Conservation (phyloP, 2,113 vertebrate species). For the Cathartes aura region DNA sequence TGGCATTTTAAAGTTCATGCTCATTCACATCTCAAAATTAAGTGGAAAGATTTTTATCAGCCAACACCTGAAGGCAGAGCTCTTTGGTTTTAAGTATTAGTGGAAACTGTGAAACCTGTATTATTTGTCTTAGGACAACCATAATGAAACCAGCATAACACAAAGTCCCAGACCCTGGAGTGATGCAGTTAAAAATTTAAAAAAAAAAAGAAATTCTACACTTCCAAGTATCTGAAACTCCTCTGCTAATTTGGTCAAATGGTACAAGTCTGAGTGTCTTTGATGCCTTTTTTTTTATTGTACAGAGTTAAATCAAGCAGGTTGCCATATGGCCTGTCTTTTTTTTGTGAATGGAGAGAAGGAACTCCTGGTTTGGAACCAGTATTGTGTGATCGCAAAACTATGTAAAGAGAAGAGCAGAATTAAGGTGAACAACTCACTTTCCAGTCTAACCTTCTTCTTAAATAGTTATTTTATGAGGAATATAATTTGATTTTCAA, state of each 20-base stretch:
- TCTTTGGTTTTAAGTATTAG: not conserved
- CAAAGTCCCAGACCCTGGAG: not conserved
- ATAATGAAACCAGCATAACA: not conserved
- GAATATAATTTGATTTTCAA: not conserved
- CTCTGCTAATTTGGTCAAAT: not conserved
- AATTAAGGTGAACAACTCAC: not conserved
- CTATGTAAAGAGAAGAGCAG: not conserved
- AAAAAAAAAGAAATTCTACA: not conserved
- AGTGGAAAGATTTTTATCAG: not conserved
- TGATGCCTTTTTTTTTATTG: not conserved
- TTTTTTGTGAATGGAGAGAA: not conserved
- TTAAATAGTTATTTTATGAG: not conserved
- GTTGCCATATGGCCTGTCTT: not conserved
- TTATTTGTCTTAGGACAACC: not conserved
- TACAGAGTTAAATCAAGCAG: not conserved
- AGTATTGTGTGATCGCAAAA: rapidly evolving
- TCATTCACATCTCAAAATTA: not conserved
- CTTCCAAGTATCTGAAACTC: not conserved
- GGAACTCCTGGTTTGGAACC: not conserved
- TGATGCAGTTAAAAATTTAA: not conserved
- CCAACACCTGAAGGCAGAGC: not conserved
- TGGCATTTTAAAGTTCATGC: not conserved
- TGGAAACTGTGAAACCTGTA: not conserved
- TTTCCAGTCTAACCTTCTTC: not conserved
- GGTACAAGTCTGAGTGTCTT: not conserved